These are phyloP conservation scores for Physella acuta DNA, from an alignment of 1,140 invertebrate species.

Conservation along the genomic window DNA sequence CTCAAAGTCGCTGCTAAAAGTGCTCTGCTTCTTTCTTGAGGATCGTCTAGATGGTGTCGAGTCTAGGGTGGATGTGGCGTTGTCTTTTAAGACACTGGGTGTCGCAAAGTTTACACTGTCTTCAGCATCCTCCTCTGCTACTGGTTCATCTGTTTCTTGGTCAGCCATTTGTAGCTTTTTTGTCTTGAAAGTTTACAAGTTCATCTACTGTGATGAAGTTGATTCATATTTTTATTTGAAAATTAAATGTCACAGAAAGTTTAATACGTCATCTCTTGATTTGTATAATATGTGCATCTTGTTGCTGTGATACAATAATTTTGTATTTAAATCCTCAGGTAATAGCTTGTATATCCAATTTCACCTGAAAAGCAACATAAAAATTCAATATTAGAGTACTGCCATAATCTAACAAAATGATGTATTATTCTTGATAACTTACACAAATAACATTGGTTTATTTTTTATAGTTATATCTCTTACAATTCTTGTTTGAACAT, in stretches of 20 bases:
- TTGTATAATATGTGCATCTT: too few species aligned
- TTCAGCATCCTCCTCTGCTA: neutral
- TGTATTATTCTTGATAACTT: too few species aligned
- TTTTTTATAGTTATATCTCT: too few species aligned
- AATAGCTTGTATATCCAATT: too few species aligned
- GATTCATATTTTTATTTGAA: neutral
- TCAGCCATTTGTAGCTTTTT: neutral
- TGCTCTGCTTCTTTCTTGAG: constrained; percentile 29
- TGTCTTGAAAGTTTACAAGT: neutral
- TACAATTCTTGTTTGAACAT: too few species aligned
- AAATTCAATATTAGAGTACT: too few species aligned
- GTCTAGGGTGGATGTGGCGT: constrained; percentile 1
- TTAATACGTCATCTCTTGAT: neutral
- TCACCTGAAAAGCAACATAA: too few species aligned
- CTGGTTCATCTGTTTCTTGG: too few species aligned
- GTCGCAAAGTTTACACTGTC: neutral
- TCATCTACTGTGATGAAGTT: neutral
- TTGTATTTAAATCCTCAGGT: too few species aligned
- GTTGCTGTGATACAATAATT: too few species aligned
- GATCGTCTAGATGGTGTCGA: constrained; percentile 31
- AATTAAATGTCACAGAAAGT: neutral
- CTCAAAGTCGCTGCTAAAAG: constrained; percentile 32
- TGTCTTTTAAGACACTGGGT: neutral
- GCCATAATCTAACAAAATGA: too few species aligned
- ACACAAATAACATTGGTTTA: too few species aligned